These are phyloP conservation scores for Drosophila histrio DNA, from an alignment of 2,888 invertebrate genomes.

Conservation along the genomic window DNA sequence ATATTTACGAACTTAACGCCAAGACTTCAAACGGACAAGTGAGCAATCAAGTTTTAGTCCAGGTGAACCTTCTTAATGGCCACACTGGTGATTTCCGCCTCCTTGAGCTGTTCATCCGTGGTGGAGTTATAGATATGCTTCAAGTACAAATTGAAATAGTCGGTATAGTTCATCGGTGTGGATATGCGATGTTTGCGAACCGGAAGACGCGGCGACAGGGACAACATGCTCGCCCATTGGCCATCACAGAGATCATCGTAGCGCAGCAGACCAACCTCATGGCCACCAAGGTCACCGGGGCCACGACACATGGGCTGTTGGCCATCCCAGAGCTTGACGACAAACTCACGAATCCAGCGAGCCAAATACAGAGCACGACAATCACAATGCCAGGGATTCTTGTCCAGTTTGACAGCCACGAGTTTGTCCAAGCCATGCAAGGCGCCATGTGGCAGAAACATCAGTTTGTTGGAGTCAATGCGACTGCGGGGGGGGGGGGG, in stretches of 20 bases:
- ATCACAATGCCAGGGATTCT: slow-evolving; percentile 88
- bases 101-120: slow-evolving; percentile 71
- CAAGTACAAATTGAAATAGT: slow-evolving; percentile 83
- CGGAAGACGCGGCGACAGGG: slow-evolving; percentile 83
- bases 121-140: slow-evolving; percentile 82
- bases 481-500: slow-evolving; percentile 80
- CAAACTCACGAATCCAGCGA: slow-evolving; percentile 85
- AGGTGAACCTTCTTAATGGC: slow-evolving; percentile 68
- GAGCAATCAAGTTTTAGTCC: slow-evolving; percentile 28
- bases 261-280: slow-evolving; percentile 85
- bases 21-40: not conserved
- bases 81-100: slow-evolving; percentile 71
- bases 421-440: slow-evolving; percentile 86
- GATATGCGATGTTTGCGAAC: slow-evolving; percentile 83
- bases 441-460: slow-evolving; percentile 86
- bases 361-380: slow-evolving; percentile 88
- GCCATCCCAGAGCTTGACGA: slow-evolving; percentile 85
- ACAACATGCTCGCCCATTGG: slow-evolving; percentile 89
- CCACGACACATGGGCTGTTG: slow-evolving; percentile 85
- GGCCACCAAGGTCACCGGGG: slow-evolving; percentile 85
- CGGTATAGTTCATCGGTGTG: slow-evolving; percentile 83
- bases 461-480: slow-evolving; percentile 87
- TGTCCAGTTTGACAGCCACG: slow-evolving; percentile 86
- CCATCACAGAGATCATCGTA: slow-evolving; percentile 89
- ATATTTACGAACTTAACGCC: no score